Evolutionary conservation across 1,140 invertebrate species (phyloP).

Genomic region (Trichonephila inaurata): DNA sequence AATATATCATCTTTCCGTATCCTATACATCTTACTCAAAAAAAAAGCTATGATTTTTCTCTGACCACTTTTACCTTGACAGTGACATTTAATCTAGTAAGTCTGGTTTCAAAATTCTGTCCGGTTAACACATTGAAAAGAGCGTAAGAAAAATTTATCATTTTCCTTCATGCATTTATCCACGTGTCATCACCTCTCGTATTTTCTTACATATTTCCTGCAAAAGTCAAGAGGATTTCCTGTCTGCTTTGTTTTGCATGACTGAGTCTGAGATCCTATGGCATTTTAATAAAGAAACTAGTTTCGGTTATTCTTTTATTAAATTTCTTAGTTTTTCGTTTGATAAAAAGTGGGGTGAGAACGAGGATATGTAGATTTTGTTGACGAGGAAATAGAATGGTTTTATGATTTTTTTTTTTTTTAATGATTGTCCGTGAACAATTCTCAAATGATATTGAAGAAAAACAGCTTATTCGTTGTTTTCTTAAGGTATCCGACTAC

Average conservation of each 20-base stretch:
- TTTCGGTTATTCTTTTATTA: not conserved
- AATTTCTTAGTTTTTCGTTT: not conserved
- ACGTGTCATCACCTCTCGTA: slow-evolving; percentile 35
- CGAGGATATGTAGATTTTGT: too few species aligned
- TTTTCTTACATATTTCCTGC: slow-evolving; percentile 46
- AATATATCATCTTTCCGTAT: not conserved
- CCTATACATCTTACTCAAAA: not conserved
- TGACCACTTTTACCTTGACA: slow-evolving; percentile 16
- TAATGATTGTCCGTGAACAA: too few species aligned
- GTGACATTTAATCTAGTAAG: slow-evolving; percentile 38
- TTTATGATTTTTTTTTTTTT: too few species aligned
- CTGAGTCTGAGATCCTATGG: not conserved
- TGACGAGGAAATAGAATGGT: too few species aligned
- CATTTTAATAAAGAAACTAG: not conserved
- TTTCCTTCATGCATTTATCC: slow-evolving; percentile 21
- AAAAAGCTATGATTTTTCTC: slow-evolving; percentile 17
- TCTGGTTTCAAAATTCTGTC: slow-evolving; percentile 51
- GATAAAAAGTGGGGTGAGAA: not conserved
- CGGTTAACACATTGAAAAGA: not conserved
- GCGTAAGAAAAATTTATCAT: slow-evolving; percentile 24
- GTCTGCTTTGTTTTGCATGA: slow-evolving; percentile 10
- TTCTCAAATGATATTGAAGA: too few species aligned
- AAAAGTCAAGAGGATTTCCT: slow-evolving; percentile 34
- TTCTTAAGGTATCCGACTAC: too few species aligned
- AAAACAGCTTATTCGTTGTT: too few species aligned